phyloP scores from a whole-genome alignment of 2,888 invertebrate species.

The Polyploca ridens region DNA sequence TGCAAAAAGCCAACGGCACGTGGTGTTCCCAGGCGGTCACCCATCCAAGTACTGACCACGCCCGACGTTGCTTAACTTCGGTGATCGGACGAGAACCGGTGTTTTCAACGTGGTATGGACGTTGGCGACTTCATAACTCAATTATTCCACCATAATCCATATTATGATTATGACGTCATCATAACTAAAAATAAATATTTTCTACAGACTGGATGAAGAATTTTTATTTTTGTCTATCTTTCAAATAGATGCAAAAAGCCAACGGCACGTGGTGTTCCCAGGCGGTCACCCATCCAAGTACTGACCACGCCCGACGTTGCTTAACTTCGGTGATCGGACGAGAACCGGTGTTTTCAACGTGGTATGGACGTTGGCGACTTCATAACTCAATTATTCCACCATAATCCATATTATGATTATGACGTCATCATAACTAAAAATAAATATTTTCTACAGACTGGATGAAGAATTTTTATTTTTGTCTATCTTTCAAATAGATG shows the following conservation, averaged over 20 bases:
- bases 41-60: slow-evolving; percentile 81
- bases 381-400: not conserved
- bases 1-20: not conserved
- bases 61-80: slow-evolving; percentile 81
- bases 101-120: slow-evolving; percentile 57
- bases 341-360: slow-evolving; percentile 78
- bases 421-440: no score
- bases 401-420: no score
- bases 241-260: slow-evolving; percentile 48
- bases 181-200: no score
- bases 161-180: no score
- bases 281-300: slow-evolving; percentile 81
- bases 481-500: not conserved
- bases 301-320: slow-evolving; percentile 80
- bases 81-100: slow-evolving; percentile 80
- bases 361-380: slow-evolving; percentile 39
- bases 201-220: no score
- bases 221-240: no score
- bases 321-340: slow-evolving; percentile 82
- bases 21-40: slow-evolving; percentile 62
- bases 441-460: no score
- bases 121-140: slow-evolving; percentile 36
- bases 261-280: slow-evolving; percentile 75
- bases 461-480: no score
- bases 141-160: not conserved